Base-by-base conservation (phyloP, 2,797 vertebrate genomes). In the Epinephelus malabaricus region DNA sequence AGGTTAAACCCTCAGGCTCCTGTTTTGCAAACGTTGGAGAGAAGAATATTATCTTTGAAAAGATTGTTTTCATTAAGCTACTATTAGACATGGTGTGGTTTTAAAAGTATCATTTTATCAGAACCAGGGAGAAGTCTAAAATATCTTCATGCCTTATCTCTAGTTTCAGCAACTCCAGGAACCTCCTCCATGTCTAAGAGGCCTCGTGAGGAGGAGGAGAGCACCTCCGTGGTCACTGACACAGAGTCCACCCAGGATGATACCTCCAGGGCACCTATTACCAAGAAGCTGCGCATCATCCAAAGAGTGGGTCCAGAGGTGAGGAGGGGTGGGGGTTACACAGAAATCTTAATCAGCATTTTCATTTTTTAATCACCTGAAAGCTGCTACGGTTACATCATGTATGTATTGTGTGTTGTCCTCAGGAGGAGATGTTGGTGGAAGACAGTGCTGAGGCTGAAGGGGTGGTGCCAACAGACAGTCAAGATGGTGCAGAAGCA, bases 151-250 rank as follows among this genome's bases (percentile, higher is more conserved):
- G 7, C 3, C 45, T 40, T 15, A 23, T 66, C 14, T 95, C 15
- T 76, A 99, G 97, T 98, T 94, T 97, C 98, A 87, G 97, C 97
- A 5, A 97, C 97, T 1, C 95, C 97, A 19, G 96, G 96, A 76
- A 96, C 96, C 27, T 97, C 97, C 3, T 94, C 96, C 0, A 91
- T 98, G 85, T 95, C 96, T 13, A 99, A 99, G 89, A 97, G 98
- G n/a, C 93, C 96, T 15, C 96, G 98, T 19, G 98, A 99, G 50
- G 98, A 99, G 51, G 98, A 98, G 45, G 98, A 98, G 19, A 96
- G 91, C 76, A 85, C 92, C 46, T 80, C 95, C 0, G 55, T 89
- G 30, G 96, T 97, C 61, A 82, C 93, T 0, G 96, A 97, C 18
- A 93, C 95, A 0, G 97, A 98, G 63, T 88, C 95, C 5, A 86